phyloP scores from a whole-genome alignment of 1,140 invertebrate species.

The Aphis gossypii region DNA sequence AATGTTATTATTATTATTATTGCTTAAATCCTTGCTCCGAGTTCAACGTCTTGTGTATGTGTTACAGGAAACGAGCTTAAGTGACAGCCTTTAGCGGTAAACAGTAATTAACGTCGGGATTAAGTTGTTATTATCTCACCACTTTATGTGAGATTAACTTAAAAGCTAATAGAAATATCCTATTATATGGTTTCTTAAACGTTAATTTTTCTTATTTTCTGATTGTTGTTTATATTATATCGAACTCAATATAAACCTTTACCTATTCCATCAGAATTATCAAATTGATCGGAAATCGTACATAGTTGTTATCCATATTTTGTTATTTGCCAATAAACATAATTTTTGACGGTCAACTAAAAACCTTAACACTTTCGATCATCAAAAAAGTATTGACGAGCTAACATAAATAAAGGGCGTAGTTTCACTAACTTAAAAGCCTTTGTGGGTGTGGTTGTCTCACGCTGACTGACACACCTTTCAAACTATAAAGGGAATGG shows the following conservation, averaged over 20 bases:
- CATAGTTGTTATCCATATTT: neutral
- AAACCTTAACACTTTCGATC: slow-evolving; percentile 29
- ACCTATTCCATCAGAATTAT: neutral
- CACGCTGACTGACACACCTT: slow-evolving; percentile 38
- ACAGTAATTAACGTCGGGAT: neutral
- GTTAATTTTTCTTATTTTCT: neutral
- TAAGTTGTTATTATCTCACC: neutral
- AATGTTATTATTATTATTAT: neutral
- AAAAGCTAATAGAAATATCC: neutral
- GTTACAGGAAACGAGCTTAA: neutral
- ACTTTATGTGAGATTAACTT: neutral
- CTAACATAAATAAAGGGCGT: slow-evolving; percentile 46
- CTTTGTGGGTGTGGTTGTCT: slow-evolving; percentile 36
- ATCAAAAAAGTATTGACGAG: neutral
- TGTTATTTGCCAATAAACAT: neutral
- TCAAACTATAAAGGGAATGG: neutral
- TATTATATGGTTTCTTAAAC: neutral
- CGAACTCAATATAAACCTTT: neutral
- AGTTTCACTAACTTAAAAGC: slow-evolving; percentile 47
- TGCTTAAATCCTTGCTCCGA: neutral
- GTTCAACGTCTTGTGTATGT: neutral
- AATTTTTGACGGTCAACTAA: neutral
- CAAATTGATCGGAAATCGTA: neutral
- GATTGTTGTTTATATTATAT: neutral
- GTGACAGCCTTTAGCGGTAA: neutral